Conservation (phyloP, 2,797 vertebrate species). For the Erpetoichthys calabaricus region DNA sequence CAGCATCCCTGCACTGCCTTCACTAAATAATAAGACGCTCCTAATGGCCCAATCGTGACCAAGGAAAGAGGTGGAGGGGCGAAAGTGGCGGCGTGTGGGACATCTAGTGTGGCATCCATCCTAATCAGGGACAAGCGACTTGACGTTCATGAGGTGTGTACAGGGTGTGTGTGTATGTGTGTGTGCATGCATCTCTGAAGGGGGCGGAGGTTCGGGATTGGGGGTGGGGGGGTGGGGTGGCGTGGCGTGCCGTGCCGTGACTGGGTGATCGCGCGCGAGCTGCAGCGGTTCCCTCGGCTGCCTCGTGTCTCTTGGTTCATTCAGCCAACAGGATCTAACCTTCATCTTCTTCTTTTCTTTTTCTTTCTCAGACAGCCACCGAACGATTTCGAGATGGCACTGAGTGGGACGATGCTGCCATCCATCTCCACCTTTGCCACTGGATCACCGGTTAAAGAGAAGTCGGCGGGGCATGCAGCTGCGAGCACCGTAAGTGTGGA, state of each 20-base stretch:
- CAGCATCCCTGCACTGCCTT: neutral
- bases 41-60: no score
- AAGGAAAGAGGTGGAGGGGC: no score
- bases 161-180: neutral
- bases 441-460: constrained; percentile 62
- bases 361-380: constrained; percentile 66
- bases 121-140: constrained; percentile 19
- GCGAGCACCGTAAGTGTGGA: constrained; percentile 66
- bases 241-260: neutral
- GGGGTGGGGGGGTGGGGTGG: constrained; percentile 8
- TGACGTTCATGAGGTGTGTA: constrained; percentile 41
- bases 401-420: constrained; percentile 81
- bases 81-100: no score
- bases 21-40: no score
- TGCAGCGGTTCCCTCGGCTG: neutral
- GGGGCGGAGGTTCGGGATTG: neutral
- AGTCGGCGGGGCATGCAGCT: constrained; percentile 53
- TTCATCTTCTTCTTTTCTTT: constrained; percentile 10
- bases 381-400: constrained; percentile 88
- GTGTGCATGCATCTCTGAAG: neutral
- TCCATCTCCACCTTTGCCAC: constrained; percentile 85
- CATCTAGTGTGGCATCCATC: neutral
- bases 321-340: no score
- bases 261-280: constrained; percentile 1
- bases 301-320: constrained; percentile 17